Percentiles rank a stretch among this genome's conserved stretches.
phyloP scores from a whole-genome alignment of 2,888 invertebrate genomes.

The Thelaira solivaga region DNA sequence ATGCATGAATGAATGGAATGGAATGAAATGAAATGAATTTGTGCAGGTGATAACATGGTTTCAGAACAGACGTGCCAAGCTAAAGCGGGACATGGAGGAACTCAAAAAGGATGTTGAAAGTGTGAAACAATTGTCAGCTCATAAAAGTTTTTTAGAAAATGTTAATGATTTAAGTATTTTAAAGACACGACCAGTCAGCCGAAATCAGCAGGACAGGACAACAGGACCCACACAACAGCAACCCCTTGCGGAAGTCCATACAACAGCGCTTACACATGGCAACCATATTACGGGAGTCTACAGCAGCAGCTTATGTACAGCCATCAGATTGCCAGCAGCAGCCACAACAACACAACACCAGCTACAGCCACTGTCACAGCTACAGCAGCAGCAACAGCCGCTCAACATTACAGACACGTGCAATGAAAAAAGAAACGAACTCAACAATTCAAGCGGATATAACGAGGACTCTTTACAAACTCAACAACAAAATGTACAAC shows the following conservation, averaged over 20 bases:
- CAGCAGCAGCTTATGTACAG: constrained; percentile 43
- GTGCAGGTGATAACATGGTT: constrained; percentile 96
- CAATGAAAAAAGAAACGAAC: constrained; percentile 48
- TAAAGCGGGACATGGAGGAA: constrained; percentile 98
- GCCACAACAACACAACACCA: constrained; percentile 38
- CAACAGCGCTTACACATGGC: constrained; percentile 61
- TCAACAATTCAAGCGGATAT: constrained; percentile 30
- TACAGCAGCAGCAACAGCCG: constrained; percentile 26
- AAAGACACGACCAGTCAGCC: constrained; percentile 88
- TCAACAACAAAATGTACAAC: constrained; percentile 44
- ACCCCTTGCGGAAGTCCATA: constrained; percentile 56
- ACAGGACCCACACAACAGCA: constrained; percentile 59
- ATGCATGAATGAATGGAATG: too few relatives aligned
- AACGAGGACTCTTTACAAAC: constrained; percentile 34
- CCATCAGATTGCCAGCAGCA: constrained; percentile 57
- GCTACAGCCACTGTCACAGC: constrained; percentile 25
- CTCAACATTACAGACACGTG: constrained; percentile 46
- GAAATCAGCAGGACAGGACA: constrained; percentile 68
- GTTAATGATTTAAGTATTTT: constrained; percentile 93
- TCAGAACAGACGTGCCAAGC: constrained; percentile 94
- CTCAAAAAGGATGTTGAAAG: constrained; percentile 97
- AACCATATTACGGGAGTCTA: constrained; percentile 54
- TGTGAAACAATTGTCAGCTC: constrained; percentile 90
- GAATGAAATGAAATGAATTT: too few relatives aligned
- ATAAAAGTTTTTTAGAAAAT: constrained; percentile 93